Percentiles rank a stretch among this genome's conserved stretches.
Conservation (phyloP, 1,140 invertebrate species). For the Pseudomyrmex sp. region DNA sequence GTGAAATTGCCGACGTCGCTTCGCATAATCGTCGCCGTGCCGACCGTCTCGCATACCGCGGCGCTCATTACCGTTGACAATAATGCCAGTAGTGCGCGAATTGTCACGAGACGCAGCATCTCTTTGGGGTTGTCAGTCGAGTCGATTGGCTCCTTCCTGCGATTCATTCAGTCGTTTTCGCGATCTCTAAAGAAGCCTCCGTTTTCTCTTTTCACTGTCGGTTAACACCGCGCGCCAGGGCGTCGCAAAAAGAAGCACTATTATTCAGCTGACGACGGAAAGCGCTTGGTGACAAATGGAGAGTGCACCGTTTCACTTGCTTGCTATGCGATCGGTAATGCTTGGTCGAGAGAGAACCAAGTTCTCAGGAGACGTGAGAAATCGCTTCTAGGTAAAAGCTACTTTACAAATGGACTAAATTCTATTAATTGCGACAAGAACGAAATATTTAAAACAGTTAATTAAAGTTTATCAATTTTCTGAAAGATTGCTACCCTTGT, state of each 20-base stretch:
- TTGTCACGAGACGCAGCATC: constrained; percentile 54
- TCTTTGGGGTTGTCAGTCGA: constrained; percentile 60
- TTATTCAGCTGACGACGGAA: constrained; percentile 60
- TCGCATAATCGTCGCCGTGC: constrained; percentile 30
- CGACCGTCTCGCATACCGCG: constrained; percentile 27
- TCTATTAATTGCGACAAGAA: constrained; percentile 23
- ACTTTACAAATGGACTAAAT: background rate
- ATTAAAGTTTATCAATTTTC: background rate
- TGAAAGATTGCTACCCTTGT: no score
- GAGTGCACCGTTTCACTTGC: constrained; percentile 44
- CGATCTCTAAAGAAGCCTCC: constrained; percentile 65
- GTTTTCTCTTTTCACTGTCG: constrained; percentile 60
- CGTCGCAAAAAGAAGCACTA: constrained; percentile 61
- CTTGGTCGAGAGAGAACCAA: background rate
- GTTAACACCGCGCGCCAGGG: constrained; percentile 52
- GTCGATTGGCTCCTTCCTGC: constrained; percentile 74
- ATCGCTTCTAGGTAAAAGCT: constrained; percentile 13
- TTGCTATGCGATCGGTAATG: constrained; percentile 24
- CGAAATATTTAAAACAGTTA: background rate
- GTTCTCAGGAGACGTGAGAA: constrained; percentile 16
- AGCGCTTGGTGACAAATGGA: constrained; percentile 51
- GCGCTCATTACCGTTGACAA: constrained; percentile 65
- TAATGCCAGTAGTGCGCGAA: constrained; percentile 66
- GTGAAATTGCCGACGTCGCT: constrained; percentile 39
- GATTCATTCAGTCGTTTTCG: constrained; percentile 71